Base-by-base conservation (phyloP, 2,113 vertebrate genomes). In the Ctenomys sociabilis region DNA sequence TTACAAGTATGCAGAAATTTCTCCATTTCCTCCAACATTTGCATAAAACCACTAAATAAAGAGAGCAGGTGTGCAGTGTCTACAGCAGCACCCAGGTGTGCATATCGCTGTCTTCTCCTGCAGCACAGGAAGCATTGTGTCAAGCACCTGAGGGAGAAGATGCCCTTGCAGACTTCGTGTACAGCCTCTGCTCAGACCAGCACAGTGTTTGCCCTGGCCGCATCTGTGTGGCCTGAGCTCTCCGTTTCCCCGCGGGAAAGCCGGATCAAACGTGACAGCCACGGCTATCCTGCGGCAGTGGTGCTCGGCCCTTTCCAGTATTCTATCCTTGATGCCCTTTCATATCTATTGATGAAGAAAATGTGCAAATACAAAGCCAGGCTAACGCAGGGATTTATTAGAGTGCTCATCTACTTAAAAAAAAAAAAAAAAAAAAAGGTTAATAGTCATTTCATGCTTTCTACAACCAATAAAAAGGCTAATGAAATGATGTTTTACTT, bases 81-180 rank as follows among this genome's bases (percentile, higher is more conserved):
- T 21, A 21, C 22, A 28, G 35, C 21, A 21, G 0, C 0, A 1
- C 35, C 8, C 0, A 0, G 1, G 0, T 45, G 37, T 24, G 19
- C 1, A 4, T 8, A 7, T 43, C 12, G 2, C 0, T 32, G 57
- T 10, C 70, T 16, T 1, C 5, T 26, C 16, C 0, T 16, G 0
- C 8, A 35, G 16, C 52, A 7, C 2, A 0, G 13, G 1, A 0
- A 4, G 12, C 30, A 19, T 19, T 7, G 19, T 7, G 8, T 16
- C 21, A 8, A 2, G 8, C 14, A 16, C 3, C 26, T 0, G 26
- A 30, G 63, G 10, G 3, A 0, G 21, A 1, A 9, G 43, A 30
- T 3, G 0, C 59, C 24, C 84, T 40, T 49, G 1, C 1, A 2
- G 40, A 7, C 72, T 32, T 0, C 37, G 8, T 8, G 0, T 6